Percentiles rank a stretch among this genome's conserved stretches.
phyloP scores from a whole-genome alignment of 2,113 vertebrate genomes.

The Platichthys flesus region DNA sequence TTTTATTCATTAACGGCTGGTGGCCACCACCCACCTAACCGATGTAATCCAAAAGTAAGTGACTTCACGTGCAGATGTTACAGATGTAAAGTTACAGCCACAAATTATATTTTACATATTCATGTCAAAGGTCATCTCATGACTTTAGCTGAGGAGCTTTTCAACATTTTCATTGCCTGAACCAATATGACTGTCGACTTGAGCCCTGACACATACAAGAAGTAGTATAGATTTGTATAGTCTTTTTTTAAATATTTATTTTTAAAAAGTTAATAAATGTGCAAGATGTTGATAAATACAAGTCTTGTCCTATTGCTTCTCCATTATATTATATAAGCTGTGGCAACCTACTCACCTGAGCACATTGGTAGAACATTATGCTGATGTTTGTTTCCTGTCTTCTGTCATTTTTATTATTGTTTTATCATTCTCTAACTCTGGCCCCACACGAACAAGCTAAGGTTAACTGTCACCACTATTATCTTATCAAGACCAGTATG shows the following conservation, averaged over 20 bases:
- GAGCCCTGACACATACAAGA: not conserved
- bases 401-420: not conserved
- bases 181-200: not conserved
- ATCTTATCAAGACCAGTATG: no score
- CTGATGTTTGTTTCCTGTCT: not conserved
- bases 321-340: not conserved
- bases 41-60: not conserved
- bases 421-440: no score
- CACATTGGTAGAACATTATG: no score
- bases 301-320: not conserved
- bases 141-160: not conserved
- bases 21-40: not conserved
- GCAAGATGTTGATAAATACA: not conserved
- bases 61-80: not conserved
- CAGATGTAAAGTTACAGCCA: not conserved
- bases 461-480: no score
- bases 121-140: not conserved
- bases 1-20: conserved; percentile 11
- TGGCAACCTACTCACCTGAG: no score
- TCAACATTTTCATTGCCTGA: not conserved
- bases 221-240: not conserved
- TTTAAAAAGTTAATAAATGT: no score
- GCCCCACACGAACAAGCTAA: no score
- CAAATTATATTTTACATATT: not conserved
- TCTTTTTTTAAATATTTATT: no score